Percentiles rank a stretch among this genome's conserved stretches.
phyloP scores from a whole-genome alignment of 2,888 invertebrate genomes.

The Eustalomyia histrio region DNA sequence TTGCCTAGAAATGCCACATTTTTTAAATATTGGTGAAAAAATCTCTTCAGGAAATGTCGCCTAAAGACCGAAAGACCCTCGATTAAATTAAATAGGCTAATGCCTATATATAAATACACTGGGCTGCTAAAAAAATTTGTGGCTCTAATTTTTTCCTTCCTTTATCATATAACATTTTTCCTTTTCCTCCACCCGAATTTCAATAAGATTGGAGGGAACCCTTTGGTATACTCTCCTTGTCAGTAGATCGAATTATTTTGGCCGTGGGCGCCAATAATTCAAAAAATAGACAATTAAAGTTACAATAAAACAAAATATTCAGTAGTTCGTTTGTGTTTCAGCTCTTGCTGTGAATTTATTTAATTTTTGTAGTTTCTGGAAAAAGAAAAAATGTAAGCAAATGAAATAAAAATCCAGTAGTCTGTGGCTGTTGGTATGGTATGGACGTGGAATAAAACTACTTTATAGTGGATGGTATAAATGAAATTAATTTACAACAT shows the following conservation, averaged over 20 bases:
- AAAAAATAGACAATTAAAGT: constrained; percentile 71
- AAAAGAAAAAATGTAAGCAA: background rate
- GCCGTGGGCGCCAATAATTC: constrained; percentile 74
- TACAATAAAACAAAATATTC: constrained; percentile 24
- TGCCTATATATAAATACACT: too few relatives aligned
- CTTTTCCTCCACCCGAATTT: too few relatives aligned
- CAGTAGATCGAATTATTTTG: constrained; percentile 39
- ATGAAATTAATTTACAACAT: constrained; percentile 73
- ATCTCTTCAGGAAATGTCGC: too few relatives aligned
- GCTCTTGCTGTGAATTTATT: constrained; percentile 53
- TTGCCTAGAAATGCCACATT: too few relatives aligned
- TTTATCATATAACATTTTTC: too few relatives aligned
- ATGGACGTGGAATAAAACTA: constrained; percentile 10
- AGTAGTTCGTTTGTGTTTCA: constrained; percentile 33
- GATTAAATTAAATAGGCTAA: too few relatives aligned
- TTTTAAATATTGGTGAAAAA: too few relatives aligned
- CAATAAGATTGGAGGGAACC: too few relatives aligned
- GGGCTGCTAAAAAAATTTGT: too few relatives aligned
- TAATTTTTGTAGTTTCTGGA: constrained; percentile 12
- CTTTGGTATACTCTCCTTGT: too few relatives aligned
- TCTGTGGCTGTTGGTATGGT: background rate
- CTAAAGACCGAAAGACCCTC: too few relatives aligned
- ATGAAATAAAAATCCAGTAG: constrained; percentile 18
- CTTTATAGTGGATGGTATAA: constrained; percentile 27
- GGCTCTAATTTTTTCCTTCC: too few relatives aligned